Evolutionary conservation across 2,888 invertebrate genomes (phyloP).

Genomic region (Lasioglossum morio): DNA sequence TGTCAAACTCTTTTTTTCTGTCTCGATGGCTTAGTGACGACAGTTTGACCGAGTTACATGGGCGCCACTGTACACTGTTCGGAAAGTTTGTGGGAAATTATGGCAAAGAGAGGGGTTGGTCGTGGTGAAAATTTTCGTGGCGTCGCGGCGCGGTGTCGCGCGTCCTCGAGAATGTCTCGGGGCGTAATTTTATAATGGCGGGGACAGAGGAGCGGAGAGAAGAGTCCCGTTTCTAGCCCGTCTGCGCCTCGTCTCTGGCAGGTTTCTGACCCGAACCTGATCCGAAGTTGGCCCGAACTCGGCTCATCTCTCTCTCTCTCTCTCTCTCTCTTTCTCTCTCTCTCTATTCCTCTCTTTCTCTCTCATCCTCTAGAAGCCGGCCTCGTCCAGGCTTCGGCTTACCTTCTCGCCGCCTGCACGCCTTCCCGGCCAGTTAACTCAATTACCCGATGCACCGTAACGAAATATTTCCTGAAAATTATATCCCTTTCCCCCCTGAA

Average conservation of each 20-base stretch:
- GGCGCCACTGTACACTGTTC: background rate
- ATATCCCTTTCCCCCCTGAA: slow-evolving; percentile 42
- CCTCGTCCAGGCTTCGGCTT: slow-evolving; percentile 40
- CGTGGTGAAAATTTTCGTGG: slow-evolving; percentile 43
- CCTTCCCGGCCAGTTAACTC: slow-evolving; percentile 51
- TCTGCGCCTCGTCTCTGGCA: slow-evolving; percentile 51
- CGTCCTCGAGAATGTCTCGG: slow-evolving; percentile 34
- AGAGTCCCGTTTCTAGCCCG: slow-evolving; percentile 56
- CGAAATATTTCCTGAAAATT: slow-evolving; percentile 60
- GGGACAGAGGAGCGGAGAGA: background rate
- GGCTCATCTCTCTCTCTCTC: background rate
- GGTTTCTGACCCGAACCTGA: slow-evolving; percentile 65
- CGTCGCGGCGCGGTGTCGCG: background rate
- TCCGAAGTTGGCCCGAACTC: slow-evolving; percentile 51
- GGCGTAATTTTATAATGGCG: slow-evolving; percentile 53
- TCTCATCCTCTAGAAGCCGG: slow-evolving; percentile 14
- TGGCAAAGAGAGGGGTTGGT: background rate
- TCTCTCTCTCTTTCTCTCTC: background rate
- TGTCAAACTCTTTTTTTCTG: background rate
- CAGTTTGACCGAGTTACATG: slow-evolving; percentile 4
- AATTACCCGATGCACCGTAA: slow-evolving; percentile 54
- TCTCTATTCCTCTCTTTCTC: background rate
- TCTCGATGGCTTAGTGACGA: background rate
- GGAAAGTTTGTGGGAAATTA: slow-evolving; percentile 41
- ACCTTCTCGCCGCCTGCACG: slow-evolving; percentile 39